Conservation (phyloP, 2,113 vertebrate species). For the Sarotherodon lohbergeri region DNA sequence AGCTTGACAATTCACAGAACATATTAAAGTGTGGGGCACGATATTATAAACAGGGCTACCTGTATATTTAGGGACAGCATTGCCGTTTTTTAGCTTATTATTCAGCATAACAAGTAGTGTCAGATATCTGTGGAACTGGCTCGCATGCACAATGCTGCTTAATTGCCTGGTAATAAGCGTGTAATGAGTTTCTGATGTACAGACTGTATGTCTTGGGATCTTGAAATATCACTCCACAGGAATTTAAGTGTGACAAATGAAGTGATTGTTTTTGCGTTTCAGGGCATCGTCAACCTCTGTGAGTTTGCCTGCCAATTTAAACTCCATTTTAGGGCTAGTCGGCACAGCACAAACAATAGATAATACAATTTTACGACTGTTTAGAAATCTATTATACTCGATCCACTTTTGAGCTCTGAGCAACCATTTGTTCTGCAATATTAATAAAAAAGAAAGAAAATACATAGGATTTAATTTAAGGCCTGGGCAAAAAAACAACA, state of each 20-base stretch:
- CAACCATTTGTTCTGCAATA: not conserved
- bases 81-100: not conserved
- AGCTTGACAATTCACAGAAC: not conserved
- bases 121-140: slow-evolving; percentile 14
- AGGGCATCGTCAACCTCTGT: slow-evolving; percentile 13
- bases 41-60: not conserved
- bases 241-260: slow-evolving; percentile 44
- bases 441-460: not conserved
- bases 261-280: slow-evolving; percentile 43
- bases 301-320: slow-evolving; percentile 5
- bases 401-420: not conserved
- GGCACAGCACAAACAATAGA: not conserved
- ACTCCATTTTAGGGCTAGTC: not conserved
- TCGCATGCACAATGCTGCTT: slow-evolving; percentile 5
- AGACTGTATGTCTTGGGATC: slow-evolving; percentile 36
- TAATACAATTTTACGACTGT: not conserved
- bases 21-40: not conserved
- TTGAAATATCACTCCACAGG: slow-evolving; percentile 24
- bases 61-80: not conserved
- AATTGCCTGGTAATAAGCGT: slow-evolving; percentile 58
- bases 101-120: not conserved
- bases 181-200: slow-evolving; percentile 60
- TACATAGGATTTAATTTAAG: not conserved
- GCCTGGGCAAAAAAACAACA: not conserved
- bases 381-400: not conserved